Conservation (phyloP, 2,113 vertebrate species). For the Microtus montanus region DNA sequence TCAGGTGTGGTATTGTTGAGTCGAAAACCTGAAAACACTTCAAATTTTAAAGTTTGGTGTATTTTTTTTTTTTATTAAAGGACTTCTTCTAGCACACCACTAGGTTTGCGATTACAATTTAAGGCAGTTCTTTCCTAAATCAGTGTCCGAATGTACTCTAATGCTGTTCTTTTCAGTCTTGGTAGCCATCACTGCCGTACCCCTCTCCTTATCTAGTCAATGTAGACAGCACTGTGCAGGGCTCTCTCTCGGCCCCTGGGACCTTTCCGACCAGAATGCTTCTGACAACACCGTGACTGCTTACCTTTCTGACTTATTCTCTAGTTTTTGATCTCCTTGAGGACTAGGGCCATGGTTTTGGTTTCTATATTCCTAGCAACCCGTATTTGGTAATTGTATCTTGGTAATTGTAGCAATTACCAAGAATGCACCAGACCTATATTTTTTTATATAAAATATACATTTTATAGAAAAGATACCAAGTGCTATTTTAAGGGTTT, state of each 20-base stretch:
- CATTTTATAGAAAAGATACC: not conserved
- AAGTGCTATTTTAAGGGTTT: slow-evolving; percentile 12
- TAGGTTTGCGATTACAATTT: not conserved
- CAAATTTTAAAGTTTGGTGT: not conserved
- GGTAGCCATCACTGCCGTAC: not conserved
- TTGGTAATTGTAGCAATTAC: not conserved
- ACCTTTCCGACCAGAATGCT: not conserved
- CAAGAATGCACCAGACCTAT: not conserved
- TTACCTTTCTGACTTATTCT: not conserved
- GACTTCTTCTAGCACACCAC: not conserved
- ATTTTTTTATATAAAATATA: not conserved
- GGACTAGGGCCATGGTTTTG: not conserved
- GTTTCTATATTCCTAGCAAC: slow-evolving; percentile 3
- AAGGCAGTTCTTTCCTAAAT: slow-evolving; percentile 5
- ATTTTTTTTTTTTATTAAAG: slow-evolving; percentile 17
- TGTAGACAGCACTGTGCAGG: too few species aligned
- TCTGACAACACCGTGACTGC: not conserved
- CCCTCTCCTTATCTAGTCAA: not conserved
- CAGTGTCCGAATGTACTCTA: slow-evolving; percentile 11
- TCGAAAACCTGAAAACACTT: not conserved
- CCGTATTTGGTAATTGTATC: not conserved
- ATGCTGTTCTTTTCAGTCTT: not conserved
- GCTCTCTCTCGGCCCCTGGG: not conserved
- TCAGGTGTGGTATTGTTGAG: not conserved
- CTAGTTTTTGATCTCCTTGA: not conserved